These are phyloP conservation scores for Magallana gigas DNA, from an alignment of 1,140 invertebrate species.

Conservation along the genomic window DNA sequence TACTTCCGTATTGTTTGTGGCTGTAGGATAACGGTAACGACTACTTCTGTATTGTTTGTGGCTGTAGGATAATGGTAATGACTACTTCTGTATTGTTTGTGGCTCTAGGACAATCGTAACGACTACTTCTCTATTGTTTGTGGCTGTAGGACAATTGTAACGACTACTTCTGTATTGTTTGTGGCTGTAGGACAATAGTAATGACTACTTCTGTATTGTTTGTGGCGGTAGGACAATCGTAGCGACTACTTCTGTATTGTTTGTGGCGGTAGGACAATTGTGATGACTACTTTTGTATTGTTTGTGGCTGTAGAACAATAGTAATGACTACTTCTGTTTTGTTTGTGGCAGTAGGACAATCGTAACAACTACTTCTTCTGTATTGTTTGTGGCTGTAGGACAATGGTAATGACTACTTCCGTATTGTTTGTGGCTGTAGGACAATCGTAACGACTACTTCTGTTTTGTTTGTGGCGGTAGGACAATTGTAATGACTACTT, in stretches of 20 bases:
- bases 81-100: slow-evolving; percentile 85
- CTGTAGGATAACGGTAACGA: slow-evolving; percentile 82
- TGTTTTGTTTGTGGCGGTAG: slow-evolving; percentile 80
- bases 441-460: slow-evolving; percentile 85
- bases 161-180: slow-evolving; percentile 86
- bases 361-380: slow-evolving; percentile 90
- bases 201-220: slow-evolving; percentile 87
- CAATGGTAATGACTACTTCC: slow-evolving; percentile 86
- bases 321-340: slow-evolving; percentile 87
- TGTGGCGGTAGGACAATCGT: slow-evolving; percentile 71
- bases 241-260: slow-evolving; percentile 87
- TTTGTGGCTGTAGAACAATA: slow-evolving; percentile 69
- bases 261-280: slow-evolving; percentile 70
- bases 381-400: slow-evolving; percentile 65
- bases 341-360: slow-evolving; percentile 68
- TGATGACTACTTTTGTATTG: slow-evolving; percentile 87
- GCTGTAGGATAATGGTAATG: slow-evolving; percentile 80
- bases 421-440: slow-evolving; percentile 76
- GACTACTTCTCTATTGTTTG: slow-evolving; percentile 85
- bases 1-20: slow-evolving; percentile 83
- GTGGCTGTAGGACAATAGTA: slow-evolving; percentile 73
- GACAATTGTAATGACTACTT: slow-evolving; percentile 52
- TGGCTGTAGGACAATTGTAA: slow-evolving; percentile 75
- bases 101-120: slow-evolving; percentile 76
- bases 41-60: slow-evolving; percentile 83